Evolutionary conservation across 2,113 vertebrate species (phyloP).

Genomic region (Struthio camelus): DNA sequence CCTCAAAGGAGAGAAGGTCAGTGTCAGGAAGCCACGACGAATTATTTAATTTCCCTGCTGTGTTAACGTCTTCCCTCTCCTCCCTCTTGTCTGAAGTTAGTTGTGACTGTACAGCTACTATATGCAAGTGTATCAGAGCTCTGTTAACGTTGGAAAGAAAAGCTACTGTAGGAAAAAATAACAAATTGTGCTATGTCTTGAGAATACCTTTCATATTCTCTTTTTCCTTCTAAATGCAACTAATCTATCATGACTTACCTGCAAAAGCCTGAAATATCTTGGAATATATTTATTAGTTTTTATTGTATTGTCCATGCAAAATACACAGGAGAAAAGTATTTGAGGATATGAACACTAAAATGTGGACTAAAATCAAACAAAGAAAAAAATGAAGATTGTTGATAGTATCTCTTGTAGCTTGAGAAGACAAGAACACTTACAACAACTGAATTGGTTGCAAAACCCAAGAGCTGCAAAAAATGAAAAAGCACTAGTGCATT

Average conservation of each 20-base stretch:
- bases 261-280: not conserved
- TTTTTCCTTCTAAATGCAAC: not conserved
- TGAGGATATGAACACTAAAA: not conserved
- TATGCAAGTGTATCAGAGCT: too few relatives aligned
- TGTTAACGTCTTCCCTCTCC: too few relatives aligned
- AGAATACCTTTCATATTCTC: not conserved
- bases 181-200: not conserved
- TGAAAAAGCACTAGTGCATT: not conserved
- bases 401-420: too few relatives aligned
- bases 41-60: too few relatives aligned
- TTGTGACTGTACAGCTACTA: too few relatives aligned
- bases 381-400: not conserved
- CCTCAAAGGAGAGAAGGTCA: too few relatives aligned
- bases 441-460: not conserved
- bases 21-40: too few relatives aligned
- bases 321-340: not conserved
- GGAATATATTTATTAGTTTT: not conserved
- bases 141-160: not conserved
- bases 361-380: not conserved
- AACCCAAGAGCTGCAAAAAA: not conserved
- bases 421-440: not conserved
- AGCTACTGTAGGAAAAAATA: not conserved
- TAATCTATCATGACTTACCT: not conserved
- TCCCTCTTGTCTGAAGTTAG: too few relatives aligned
- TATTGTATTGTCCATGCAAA: not conserved